Evolutionary conservation across 2,888 invertebrate species (phyloP), one percentile per base, ranked within the genome.

Genomic region (Melipona beecheii): DNA sequence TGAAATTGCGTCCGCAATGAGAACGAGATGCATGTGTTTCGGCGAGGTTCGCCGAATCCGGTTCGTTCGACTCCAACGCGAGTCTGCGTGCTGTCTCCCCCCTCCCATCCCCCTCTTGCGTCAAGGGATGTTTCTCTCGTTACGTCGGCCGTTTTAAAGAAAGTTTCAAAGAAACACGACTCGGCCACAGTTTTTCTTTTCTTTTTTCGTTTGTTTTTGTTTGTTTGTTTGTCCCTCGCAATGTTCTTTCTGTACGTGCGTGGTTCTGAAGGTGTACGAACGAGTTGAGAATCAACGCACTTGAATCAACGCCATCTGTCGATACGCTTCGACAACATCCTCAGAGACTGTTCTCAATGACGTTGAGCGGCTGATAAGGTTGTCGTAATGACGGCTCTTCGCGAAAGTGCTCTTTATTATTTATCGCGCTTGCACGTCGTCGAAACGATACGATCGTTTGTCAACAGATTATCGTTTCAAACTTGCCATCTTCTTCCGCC

Each of bases 1-100:
- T 90, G 87, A 91, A 92, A 93, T 92, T 92, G 91, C 92, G 89
- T 89, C 91, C 89, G 88, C 88, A 90, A 87, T 89, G 82, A 89
- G 87, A 87, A 75, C 66, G 70, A 43, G 43, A 86, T 86, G 87
- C 78, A 81, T 78, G 74, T 83, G 82, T 81, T 86, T 83, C 75
- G 54, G 79, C 0, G 66, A n/a, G 54, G 19, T 58, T 31, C 11
- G 24, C 21, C 13, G 54, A 24, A 65, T 81, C 72, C 19, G 5
- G 15, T 15, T 76, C 43, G 11, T 21, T n/a, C 65, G 24, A 50
- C 62, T 50, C 31, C 19, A 62, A 31, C 24, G 24, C 49, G 31
- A 70, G 15, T 77, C 17, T 43, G 43, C 43, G 43, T 43, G 43
- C 43, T 43, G 43, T 43, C 43, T 43, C 17, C 54, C 52, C 31